Conservation (phyloP, 2,888 invertebrate genomes). For the Gonocerus acuteangulatus region DNA sequence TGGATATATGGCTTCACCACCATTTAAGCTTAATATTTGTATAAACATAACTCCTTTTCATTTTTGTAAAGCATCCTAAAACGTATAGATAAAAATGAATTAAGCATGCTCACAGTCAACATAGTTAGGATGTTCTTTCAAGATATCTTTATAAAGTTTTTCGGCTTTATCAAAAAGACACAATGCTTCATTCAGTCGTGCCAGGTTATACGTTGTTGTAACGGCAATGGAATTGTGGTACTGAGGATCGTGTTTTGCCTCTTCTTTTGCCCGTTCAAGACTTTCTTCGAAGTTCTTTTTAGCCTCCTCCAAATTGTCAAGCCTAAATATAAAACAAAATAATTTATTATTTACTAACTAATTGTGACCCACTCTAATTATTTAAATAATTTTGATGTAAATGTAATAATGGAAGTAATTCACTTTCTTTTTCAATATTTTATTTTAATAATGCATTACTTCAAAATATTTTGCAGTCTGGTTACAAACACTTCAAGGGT, state of each 20-base stretch:
- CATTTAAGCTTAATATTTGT: too few relatives aligned
- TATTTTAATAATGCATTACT: too few relatives aligned
- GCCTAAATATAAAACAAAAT: slow-evolving; percentile 45
- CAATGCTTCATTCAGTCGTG: slow-evolving; percentile 84
- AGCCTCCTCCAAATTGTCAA: slow-evolving; percentile 80
- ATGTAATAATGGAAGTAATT: too few relatives aligned
- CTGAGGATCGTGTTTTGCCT: slow-evolving; percentile 77
- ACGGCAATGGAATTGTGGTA: slow-evolving; percentile 95
- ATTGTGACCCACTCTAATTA: too few relatives aligned
- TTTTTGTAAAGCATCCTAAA: too few relatives aligned
- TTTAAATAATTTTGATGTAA: neutral
- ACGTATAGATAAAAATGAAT: too few relatives aligned
- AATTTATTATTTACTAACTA: too few relatives aligned
- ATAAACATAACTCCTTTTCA: too few relatives aligned
- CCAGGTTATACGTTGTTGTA: slow-evolving; percentile 93
- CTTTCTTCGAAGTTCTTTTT: slow-evolving; percentile 79
- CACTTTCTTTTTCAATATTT: too few relatives aligned
- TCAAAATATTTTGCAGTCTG: too few relatives aligned
- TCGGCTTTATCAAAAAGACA: slow-evolving; percentile 91
- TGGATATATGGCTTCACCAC: too few relatives aligned
- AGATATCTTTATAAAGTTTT: slow-evolving; percentile 90
- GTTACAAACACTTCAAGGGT: too few relatives aligned
- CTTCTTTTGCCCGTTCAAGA: slow-evolving; percentile 70
- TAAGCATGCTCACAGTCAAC: slow-evolving; percentile 74
- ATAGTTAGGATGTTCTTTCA: slow-evolving; percentile 96